A percentile compares a stretch with the other conserved stretches of the same genome.
Evolutionary conservation across 2,113 vertebrate species (phyloP).

Genomic region (Neotragus pygmaeus): DNA sequence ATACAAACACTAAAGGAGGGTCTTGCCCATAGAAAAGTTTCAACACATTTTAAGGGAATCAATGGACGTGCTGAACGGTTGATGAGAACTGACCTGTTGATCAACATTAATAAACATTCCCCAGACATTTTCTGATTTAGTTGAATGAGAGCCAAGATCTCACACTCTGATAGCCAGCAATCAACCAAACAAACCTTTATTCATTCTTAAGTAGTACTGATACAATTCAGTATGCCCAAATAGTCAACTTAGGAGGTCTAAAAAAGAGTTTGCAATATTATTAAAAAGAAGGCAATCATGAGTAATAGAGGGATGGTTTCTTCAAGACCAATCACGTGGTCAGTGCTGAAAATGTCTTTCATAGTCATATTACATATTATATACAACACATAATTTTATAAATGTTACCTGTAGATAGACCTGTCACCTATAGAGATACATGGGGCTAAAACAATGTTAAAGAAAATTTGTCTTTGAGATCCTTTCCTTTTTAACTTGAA

Average conservation of each 20-base stretch:
- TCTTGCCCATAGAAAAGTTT: background rate
- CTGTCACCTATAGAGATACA: background rate
- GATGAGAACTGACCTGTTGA: background rate
- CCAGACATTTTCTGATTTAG: background rate
- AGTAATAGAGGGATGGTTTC: background rate
- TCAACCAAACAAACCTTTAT: background rate
- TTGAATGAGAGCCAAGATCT: background rate
- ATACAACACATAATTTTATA: background rate
- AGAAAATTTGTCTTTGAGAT: background rate
- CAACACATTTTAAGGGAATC: background rate
- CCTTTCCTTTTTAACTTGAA: background rate
- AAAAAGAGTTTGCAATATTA: background rate
- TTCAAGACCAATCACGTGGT: background rate
- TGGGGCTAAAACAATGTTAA: background rate
- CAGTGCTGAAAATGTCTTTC: background rate
- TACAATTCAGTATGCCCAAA: background rate
- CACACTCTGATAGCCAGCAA: background rate
- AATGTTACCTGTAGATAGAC: background rate
- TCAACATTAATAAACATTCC: background rate
- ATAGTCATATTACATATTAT: background rate
- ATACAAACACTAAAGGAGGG: background rate
- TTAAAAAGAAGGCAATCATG: background rate
- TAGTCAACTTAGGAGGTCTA: background rate
- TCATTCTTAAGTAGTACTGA: background rate
- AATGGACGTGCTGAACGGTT: background rate